Percentiles rank a stretch among this genome's conserved stretches.
Conservation (phyloP, 2,113 vertebrate genomes). For the Conger conger region DNA sequence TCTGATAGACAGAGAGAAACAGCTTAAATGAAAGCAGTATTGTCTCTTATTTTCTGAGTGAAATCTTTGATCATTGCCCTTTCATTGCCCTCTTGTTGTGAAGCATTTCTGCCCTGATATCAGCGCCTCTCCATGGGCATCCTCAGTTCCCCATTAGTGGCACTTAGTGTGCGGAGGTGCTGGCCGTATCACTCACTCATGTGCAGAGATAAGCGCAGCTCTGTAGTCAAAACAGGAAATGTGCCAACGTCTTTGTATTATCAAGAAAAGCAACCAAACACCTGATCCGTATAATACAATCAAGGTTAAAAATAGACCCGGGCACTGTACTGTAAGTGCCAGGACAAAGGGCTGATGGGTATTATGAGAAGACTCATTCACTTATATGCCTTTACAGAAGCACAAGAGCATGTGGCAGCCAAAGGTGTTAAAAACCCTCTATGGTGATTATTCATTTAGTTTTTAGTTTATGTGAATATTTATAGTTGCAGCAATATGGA, state of each 20-base stretch:
- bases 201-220: conserved; percentile 1
- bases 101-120: background rate
- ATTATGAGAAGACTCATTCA: background rate
- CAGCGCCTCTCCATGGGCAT: background rate
- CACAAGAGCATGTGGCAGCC: background rate
- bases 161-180: conserved; percentile 1
- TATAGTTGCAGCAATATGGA: no score
- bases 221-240: background rate
- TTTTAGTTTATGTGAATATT: background rate
- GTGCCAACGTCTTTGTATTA: background rate
- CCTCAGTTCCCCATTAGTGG: background rate
- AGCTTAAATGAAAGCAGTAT: background rate
- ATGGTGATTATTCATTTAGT: background rate
- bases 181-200: background rate
- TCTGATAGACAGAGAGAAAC: background rate
- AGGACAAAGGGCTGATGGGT: background rate
- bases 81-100: background rate
- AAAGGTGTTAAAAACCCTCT: background rate
- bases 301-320: background rate
- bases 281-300: background rate
- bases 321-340: background rate
- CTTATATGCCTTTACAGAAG: background rate
- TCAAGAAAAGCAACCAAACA: background rate
- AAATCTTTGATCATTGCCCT: background rate
- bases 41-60: background rate